Evolutionary conservation across 2,888 invertebrate genomes (phyloP).

Genomic region (Brassicogethes aeneus): DNA sequence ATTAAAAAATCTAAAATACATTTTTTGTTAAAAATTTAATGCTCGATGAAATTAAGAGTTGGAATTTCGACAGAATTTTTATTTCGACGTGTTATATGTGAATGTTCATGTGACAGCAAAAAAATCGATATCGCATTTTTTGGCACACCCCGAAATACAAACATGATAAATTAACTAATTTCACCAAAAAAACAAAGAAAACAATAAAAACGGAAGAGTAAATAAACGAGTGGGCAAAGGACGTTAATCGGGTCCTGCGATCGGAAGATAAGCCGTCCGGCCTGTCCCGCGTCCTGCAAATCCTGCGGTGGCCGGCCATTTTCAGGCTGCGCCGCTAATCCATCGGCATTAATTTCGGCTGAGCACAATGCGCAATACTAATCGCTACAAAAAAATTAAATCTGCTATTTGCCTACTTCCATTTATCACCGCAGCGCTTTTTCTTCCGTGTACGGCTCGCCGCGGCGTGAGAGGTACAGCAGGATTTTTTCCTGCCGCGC

Average conservation of each 20-base stretch:
- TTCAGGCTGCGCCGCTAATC: slow-evolving; percentile 23
- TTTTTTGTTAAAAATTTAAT: too few species aligned
- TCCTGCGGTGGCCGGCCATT: slow-evolving; percentile 16
- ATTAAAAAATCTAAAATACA: too few species aligned
- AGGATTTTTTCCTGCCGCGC: too few species aligned
- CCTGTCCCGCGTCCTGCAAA: slow-evolving; percentile 5
- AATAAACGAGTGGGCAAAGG: slow-evolving; percentile 6
- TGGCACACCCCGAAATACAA: too few species aligned
- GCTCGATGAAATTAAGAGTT: too few species aligned
- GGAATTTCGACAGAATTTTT: too few species aligned
- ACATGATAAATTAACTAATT: too few species aligned
- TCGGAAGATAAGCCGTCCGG: neutral
- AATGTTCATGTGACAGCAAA: too few species aligned
- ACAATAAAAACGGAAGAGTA: too few species aligned
- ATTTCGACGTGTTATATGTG: too few species aligned
- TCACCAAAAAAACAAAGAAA: too few species aligned
- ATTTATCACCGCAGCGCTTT: slow-evolving; percentile 18
- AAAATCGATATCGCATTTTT: too few species aligned
- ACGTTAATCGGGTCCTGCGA: neutral
- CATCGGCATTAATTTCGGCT: slow-evolving; percentile 23
- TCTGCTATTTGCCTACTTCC: slow-evolving; percentile 16
- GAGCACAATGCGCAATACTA: slow-evolving; percentile 22
- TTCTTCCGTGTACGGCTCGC: slow-evolving; percentile 2
- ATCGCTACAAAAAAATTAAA: slow-evolving; percentile 22
- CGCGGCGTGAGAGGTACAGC: neutral